A percentile compares a stretch with the other conserved stretches of the same genome.
Conservation (phyloP, 2,888 invertebrate species). For the Epinotia brunnichana region DNA sequence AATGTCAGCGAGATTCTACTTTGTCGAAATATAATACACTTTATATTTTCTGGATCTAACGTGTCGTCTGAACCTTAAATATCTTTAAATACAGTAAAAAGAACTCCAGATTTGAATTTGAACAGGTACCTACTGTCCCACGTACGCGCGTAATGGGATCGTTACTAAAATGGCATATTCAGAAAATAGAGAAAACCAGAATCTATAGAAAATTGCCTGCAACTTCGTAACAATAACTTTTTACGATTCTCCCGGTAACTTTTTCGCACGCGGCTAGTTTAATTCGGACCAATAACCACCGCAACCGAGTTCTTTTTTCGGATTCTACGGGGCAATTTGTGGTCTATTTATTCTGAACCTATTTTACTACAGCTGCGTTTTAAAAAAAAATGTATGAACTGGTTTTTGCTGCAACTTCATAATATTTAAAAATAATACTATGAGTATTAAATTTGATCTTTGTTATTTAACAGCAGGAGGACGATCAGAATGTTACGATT, state of each 20-base stretch:
- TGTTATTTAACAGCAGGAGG: too few relatives aligned
- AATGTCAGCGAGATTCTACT: not conserved
- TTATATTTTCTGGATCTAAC: not conserved
- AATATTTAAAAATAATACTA: too few relatives aligned
- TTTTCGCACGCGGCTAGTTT: conserved; percentile 23
- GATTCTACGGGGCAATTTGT: not conserved
- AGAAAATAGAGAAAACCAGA: conserved; percentile 21
- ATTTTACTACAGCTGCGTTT: too few relatives aligned
- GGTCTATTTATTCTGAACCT: not conserved
- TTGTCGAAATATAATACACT: not conserved
- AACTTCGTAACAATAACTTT: conserved; percentile 36
- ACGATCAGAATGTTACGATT: too few relatives aligned
- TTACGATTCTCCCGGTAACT: conserved; percentile 10
- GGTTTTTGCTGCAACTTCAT: too few relatives aligned
- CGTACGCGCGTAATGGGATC: conserved; percentile 28
- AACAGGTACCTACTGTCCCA: conserved; percentile 3
- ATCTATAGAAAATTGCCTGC: conserved; percentile 22
- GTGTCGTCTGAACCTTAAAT: not conserved
- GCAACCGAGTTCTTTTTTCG: not conserved
- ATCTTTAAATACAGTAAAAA: not conserved
- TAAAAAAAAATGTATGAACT: too few relatives aligned
- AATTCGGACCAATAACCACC: conserved; percentile 28
- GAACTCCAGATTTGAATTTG: not conserved
- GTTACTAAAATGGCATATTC: conserved; percentile 34
- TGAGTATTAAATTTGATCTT: too few relatives aligned